Evolutionary conservation across 2,797 vertebrate genomes (phyloP).

Genomic region (Sternotherus odoratus): DNA sequence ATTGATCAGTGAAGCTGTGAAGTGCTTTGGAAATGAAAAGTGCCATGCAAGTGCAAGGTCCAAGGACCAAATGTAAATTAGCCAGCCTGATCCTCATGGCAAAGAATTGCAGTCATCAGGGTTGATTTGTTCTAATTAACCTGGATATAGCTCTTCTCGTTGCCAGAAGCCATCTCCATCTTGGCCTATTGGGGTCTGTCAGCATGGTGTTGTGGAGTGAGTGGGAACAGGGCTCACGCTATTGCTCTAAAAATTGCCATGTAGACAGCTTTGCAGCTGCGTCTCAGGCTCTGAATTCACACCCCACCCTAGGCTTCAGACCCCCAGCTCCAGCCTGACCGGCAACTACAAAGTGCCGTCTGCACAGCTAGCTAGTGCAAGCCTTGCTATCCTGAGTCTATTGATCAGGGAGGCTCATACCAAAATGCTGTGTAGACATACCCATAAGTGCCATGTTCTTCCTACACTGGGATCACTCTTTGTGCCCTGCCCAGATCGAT

Average conservation of each 20-base stretch:
- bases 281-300: not conserved
- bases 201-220: not conserved
- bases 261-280: not conserved
- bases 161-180: fast-evolving
- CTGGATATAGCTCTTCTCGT: not conserved
- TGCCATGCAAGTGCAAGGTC: not conserved
- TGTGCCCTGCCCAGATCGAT: not conserved
- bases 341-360: not conserved
- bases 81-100: not conserved
- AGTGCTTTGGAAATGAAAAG: not conserved
- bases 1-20: not conserved
- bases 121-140: not conserved
- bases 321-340: not conserved
- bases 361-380: not conserved
- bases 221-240: not conserved
- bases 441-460: not conserved
- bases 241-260: not conserved
- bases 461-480: not conserved
- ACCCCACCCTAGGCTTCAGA: not conserved
- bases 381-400: not conserved
- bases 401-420: not conserved
- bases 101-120: not conserved
- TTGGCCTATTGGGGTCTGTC: not conserved
- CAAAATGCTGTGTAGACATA: not conserved
- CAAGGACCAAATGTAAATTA: not conserved